Percentiles rank a stretch among this genome's conserved stretches.
phyloP scores from a whole-genome alignment of 1,140 invertebrate species.

The Drosophila tani region DNA sequence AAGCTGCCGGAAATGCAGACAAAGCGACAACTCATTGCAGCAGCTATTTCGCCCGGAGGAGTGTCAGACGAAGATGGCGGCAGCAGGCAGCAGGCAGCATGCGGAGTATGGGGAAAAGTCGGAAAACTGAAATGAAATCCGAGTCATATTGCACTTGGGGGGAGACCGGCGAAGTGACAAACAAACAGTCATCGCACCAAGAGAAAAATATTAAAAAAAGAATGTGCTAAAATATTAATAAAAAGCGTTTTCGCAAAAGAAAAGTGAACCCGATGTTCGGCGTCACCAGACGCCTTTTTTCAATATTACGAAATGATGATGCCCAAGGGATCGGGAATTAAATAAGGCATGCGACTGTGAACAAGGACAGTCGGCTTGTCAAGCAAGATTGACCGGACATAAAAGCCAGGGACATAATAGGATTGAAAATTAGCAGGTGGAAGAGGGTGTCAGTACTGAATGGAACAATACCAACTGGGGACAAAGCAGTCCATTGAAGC shows the following conservation, averaged over 20 bases:
- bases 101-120: constrained; percentile 9
- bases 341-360: constrained; percentile 3
- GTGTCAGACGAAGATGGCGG: constrained; percentile 55
- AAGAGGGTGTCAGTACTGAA: not conserved
- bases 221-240: constrained; percentile 54
- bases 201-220: constrained; percentile 36
- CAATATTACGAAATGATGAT: constrained; percentile 2
- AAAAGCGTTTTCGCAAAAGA: constrained; percentile 40
- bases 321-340: constrained; percentile 13
- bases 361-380: not conserved
- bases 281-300: not conserved
- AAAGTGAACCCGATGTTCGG: not conserved
- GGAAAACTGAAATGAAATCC: constrained; percentile 55
- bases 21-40: constrained; percentile 75
- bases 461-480: not conserved
- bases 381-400: constrained; percentile 4
- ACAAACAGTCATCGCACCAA: constrained; percentile 34
- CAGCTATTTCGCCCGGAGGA: constrained; percentile 63
- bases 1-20: constrained; percentile 79
- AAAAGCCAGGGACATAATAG: constrained; percentile 12
- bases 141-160: constrained; percentile 41
- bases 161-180: constrained; percentile 24
- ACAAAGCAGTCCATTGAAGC: not conserved
- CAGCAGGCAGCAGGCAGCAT: no score
- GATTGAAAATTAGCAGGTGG: constrained; percentile 10